Base-by-base conservation (phyloP, 2,797 vertebrate genomes). In the Melopsittacus undulatus region DNA sequence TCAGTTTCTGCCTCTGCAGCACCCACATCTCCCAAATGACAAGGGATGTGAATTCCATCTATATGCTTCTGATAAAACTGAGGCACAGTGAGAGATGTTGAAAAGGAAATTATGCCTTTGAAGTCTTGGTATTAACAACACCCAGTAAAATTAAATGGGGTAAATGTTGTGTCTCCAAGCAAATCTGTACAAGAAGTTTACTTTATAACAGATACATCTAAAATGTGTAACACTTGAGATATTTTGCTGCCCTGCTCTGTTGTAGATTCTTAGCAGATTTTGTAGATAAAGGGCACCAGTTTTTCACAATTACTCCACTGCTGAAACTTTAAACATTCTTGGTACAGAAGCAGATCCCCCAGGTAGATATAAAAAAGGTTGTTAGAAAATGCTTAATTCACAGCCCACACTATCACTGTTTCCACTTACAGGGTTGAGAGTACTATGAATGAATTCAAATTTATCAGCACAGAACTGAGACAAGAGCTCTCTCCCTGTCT, bases 1-100 rank as follows among this genome's bases (percentile, higher is more conserved):
- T n/a, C 45, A 78, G 42, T 36, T 96, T 95, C 62, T 93, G 43
- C 51, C 67, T 74, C 5, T 5, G n/a, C 6, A 87, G 73, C n/a
- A 86, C 34, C 34, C 52, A 90, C 27, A 40, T 34, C 69, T 76
- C 62, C 49, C 27, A 76, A 79, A 83, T 30, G 43, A 48, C 5
- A 1, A 81, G 23, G 61, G 66, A 80, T 2, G 2, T 34, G 21
- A 81, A 86, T 52, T 80, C n/a, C 56, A 76, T 51, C 63, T 83
- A 79, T 83, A 86, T 64, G 32, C 64, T 67, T 72, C 87, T 67
- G 40, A 48, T 30, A 70, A 82, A 83, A 90, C 26, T 20, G 67
- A 86, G 10, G 29, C 61, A 43, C 16, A 38, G n/a, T 23, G 43
- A 87, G 68, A 93, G 67, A 73, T 19, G 21, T 1, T 74, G 59